phyloP scores from a whole-genome alignment of 1,140 invertebrate species.

The Leucophenga varia region DNA sequence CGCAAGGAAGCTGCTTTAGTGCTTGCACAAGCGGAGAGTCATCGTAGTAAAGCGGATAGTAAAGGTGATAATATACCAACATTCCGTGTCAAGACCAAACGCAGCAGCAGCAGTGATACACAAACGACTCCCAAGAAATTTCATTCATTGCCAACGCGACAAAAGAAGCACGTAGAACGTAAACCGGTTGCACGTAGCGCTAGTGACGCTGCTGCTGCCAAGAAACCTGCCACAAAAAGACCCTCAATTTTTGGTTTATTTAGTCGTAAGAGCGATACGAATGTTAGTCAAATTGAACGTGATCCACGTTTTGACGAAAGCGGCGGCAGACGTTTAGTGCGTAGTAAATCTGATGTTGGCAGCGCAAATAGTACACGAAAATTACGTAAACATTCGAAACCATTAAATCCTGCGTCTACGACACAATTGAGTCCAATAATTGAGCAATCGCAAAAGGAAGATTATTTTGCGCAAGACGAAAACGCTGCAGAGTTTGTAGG shows the following conservation, averaged over 20 bases:
- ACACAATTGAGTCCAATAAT: slow-evolving; percentile 77
- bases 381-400: slow-evolving; percentile 30
- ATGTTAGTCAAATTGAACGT: slow-evolving; percentile 34
- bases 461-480: slow-evolving; percentile 62
- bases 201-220: slow-evolving; percentile 60
- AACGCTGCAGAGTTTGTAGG: too few species aligned
- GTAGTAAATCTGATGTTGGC: slow-evolving; percentile 73
- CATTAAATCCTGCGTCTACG: slow-evolving; percentile 49
- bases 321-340: slow-evolving; percentile 44
- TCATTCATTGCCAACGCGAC: slow-evolving; percentile 45
- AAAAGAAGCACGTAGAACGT: slow-evolving; percentile 32
- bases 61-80: slow-evolving; percentile 47
- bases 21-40: slow-evolving; percentile 47
- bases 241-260: slow-evolving; percentile 65
- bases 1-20: slow-evolving; percentile 53
- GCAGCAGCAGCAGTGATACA: slow-evolving; percentile 25
- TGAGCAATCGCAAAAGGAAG: slow-evolving; percentile 66
- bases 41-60: slow-evolving; percentile 52
- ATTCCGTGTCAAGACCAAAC: slow-evolving; percentile 45
- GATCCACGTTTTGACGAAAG: slow-evolving; percentile 46
- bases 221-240: slow-evolving; percentile 40
- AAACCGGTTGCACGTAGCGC: slow-evolving; percentile 55
- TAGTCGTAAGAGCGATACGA: slow-evolving; percentile 54
- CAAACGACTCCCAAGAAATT: slow-evolving; percentile 43
- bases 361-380: slow-evolving; percentile 13